phyloP scores from a whole-genome alignment of 2,888 invertebrate genomes.

The Spisula solida region DNA sequence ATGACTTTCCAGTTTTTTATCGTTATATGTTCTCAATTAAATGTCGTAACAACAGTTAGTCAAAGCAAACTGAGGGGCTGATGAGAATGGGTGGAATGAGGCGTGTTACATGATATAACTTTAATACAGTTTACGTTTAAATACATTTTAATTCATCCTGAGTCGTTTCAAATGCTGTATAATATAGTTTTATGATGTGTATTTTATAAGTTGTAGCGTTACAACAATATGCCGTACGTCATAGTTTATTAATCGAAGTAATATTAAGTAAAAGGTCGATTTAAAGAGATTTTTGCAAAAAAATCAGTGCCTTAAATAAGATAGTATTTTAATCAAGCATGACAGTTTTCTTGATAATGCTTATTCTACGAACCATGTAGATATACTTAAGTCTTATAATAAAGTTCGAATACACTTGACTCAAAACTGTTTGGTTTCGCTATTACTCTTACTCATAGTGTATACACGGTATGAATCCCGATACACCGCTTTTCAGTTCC shows the following conservation, averaged over 20 bases:
- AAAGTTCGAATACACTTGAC: too few species aligned
- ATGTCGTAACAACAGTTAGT: not conserved
- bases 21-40: not conserved
- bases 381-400: too few species aligned
- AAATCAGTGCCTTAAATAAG: too few species aligned
- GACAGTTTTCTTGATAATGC: too few species aligned
- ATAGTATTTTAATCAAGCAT: too few species aligned
- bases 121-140: not conserved
- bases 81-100: not conserved
- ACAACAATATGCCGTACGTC: not conserved
- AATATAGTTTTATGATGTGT: not conserved
- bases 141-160: not conserved
- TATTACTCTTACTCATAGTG: too few species aligned
- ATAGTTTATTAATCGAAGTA: not conserved
- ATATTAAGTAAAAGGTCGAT: too few species aligned
- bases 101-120: not conserved
- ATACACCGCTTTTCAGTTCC: too few species aligned
- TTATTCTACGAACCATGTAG: too few species aligned
- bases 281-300: too few species aligned
- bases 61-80: conserved; percentile 15
- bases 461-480: too few species aligned
- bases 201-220: not conserved
- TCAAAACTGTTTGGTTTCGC: too few species aligned
- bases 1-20: not conserved
- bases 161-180: not conserved